Evolutionary conservation across 2,797 vertebrate species (phyloP).

Genomic region (Anguilla pacifica): DNA sequence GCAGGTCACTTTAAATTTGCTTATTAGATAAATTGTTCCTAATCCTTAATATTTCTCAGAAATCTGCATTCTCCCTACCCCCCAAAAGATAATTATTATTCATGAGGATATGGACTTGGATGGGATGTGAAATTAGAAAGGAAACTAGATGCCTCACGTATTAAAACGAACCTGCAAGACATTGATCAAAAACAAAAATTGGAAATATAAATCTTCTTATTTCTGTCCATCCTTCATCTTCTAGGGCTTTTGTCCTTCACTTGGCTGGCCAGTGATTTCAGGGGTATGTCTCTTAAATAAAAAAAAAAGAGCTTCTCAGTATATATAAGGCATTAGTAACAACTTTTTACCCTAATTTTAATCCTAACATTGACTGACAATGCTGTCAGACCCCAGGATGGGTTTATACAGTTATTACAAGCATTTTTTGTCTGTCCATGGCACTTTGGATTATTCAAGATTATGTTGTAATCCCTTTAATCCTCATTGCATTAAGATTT

Average conservation of each 20-base stretch:
- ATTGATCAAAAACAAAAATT: constrained; percentile 51
- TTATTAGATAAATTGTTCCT: constrained; percentile 67
- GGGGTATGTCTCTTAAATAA: constrained; percentile 52
- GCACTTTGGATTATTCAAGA: constrained; percentile 94
- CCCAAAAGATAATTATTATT: constrained; percentile 48
- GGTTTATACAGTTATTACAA: constrained; percentile 75
- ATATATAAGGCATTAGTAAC: constrained; percentile 53
- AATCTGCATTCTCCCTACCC: constrained; percentile 41
- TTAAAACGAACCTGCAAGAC: constrained; percentile 34
- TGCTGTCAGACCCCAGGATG: constrained; percentile 74
- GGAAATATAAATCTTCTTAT: constrained; percentile 55
- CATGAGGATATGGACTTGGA: background rate
- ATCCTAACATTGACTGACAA: constrained; percentile 77
- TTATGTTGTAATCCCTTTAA: constrained; percentile 99
- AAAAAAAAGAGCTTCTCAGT: constrained; percentile 43
- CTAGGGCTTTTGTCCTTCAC: constrained; percentile 49
- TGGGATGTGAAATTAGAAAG: constrained; percentile 31
- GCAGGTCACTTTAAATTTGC: constrained; percentile 58
- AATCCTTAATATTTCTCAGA: constrained; percentile 67
- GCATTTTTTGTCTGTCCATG: constrained; percentile 74
- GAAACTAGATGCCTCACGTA: constrained; percentile 30
- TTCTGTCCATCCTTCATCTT: constrained; percentile 57
- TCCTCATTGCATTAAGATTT: constrained; percentile 95
- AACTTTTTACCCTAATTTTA: constrained; percentile 59
- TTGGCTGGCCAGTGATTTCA: constrained; percentile 42